phyloP scores from a whole-genome alignment of 2,113 vertebrate genomes.

The Microtus montanus region DNA sequence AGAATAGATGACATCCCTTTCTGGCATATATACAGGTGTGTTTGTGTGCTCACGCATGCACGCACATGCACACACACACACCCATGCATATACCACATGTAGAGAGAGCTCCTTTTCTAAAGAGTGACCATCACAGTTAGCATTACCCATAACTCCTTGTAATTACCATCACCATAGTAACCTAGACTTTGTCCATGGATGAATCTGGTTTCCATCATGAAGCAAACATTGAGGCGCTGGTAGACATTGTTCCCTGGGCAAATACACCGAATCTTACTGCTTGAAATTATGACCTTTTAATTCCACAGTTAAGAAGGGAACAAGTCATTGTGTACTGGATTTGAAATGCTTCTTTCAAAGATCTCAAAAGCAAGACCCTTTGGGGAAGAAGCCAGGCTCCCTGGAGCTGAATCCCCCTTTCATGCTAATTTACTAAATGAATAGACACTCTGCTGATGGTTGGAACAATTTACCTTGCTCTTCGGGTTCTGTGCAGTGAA shows the following conservation, averaged over 20 bases:
- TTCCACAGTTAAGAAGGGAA: slow-evolving; percentile 14
- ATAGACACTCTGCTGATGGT: slow-evolving; percentile 48
- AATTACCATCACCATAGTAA: neutral
- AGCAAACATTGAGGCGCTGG: neutral
- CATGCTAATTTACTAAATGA: slow-evolving; percentile 64
- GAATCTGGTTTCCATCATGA: neutral
- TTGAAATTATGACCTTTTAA: slow-evolving; percentile 61
- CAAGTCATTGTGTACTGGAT: neutral
- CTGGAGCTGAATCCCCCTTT: slow-evolving; percentile 35
- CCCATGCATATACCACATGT: neutral
- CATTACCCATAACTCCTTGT: neutral
- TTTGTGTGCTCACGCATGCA: fast-evolving
- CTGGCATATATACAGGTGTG: neutral
- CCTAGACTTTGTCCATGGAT: neutral
- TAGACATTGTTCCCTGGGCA: neutral
- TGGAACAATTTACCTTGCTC: slow-evolving; percentile 34
- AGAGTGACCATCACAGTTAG: neutral
- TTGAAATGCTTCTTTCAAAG: slow-evolving; percentile 59
- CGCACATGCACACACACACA: neutral
- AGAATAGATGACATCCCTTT: neutral
- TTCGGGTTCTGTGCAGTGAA: slow-evolving; percentile 34
- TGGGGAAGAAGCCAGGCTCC: slow-evolving; percentile 41
- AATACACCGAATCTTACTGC: neutral
- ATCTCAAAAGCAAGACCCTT: slow-evolving; percentile 40
- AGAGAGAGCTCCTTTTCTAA: neutral